Evolutionary conservation across 2,797 vertebrate genomes (phyloP), one percentile per base, ranked within the genome.

Genomic region (Chloroceryle amazona): DNA sequence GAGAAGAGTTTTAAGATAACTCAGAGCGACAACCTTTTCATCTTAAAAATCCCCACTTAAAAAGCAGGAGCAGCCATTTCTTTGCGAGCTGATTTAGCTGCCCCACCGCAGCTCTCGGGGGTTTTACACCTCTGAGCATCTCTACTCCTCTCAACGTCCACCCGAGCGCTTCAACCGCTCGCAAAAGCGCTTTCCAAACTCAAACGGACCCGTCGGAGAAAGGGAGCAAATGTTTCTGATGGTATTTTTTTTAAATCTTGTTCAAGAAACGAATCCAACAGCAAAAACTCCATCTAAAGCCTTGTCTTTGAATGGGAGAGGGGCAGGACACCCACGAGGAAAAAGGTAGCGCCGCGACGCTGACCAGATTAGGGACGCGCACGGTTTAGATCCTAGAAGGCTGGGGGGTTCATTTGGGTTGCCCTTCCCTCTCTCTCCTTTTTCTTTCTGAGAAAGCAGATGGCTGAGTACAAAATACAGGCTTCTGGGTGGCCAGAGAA

Each of bases 1-100:
- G 29, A 22, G 70, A 29, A 18, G 68, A 74, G 60, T 66, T 51
- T 18, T 12, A 15, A 47, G 73, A 10, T 13, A 47, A 11, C 29
- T 12, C 41, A 0, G 19, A 42, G 66, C 0, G 35, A 65, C 44
- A 51, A 11, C 21, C 23, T 44, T 9, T 87, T 22, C 10, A 18
- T 3, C 28, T 5, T 1, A 10, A 0, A 15, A 55, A 33, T 2
- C 3, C 3, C 3, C 0, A 0, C 2, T 1, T 4, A 16, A 10
- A 19, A 20, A 29, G 60, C 1, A 0, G 0, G 4, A 44, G 72
- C 9, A 31, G 75, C 19, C 46, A 7, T 7, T 54, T 46, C 65
- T 37, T 33, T 1, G 19, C 0, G 54, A 66, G 3, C 2, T 19
- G 58, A 33, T 1, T 23, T 0, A 11, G 67, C 28, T 23, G 60